phyloP scores from a whole-genome alignment of 2,888 invertebrate genomes.

The Hyposoter didymator region DNA sequence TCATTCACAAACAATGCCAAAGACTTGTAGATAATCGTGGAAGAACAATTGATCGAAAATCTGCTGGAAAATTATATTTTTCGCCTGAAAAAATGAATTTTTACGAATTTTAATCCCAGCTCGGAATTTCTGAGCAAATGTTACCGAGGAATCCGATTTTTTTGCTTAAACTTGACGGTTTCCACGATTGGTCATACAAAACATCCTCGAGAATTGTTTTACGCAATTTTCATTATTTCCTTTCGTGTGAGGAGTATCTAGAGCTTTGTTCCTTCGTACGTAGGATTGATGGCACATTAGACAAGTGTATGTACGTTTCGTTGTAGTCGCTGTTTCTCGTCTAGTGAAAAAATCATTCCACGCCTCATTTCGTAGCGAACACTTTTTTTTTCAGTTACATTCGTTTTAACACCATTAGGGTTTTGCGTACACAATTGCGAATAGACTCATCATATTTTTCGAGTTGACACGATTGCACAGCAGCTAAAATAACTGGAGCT shows the following conservation, averaged over 20 bases:
- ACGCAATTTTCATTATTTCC: constrained; percentile 58
- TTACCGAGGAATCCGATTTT: background rate
- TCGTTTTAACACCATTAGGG: constrained; percentile 32
- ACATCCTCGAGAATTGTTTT: constrained; percentile 21
- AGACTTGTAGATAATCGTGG: background rate
- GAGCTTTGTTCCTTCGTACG: constrained; percentile 52
- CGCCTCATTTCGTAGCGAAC: constrained; percentile 43
- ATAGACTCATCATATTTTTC: constrained; percentile 8
- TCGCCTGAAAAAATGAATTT: background rate
- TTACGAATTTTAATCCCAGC: background rate
- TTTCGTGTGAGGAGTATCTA: constrained; percentile 35
- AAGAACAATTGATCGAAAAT: background rate
- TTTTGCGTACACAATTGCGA: constrained; percentile 23
- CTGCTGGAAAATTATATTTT: background rate
- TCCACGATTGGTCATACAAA: background rate
- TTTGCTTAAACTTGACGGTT: background rate
- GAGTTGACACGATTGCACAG: constrained; percentile 12
- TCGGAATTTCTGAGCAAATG: background rate
- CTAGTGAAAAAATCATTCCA: constrained; percentile 19
- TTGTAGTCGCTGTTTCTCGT: constrained; percentile 34
- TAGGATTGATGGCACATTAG: constrained; percentile 28
- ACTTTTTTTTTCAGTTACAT: constrained; percentile 24
- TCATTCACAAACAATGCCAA: background rate
- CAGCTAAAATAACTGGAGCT: constrained; percentile 41
- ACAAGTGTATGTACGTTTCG: constrained; percentile 19